Conservation (phyloP, 2,888 invertebrate species). For the Morpho achilles region DNA sequence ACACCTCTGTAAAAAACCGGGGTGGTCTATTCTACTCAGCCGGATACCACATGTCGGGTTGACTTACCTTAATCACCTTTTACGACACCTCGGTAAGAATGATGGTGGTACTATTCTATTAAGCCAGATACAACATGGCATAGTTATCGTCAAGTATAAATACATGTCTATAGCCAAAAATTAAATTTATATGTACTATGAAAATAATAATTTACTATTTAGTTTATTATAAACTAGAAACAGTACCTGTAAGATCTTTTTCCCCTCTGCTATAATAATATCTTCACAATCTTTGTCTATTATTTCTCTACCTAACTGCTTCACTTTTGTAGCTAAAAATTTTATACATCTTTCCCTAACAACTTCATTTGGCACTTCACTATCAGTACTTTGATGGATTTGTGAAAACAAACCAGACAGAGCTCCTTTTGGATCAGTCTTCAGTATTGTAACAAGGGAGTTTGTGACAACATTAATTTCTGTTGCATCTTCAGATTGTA, state of each 20-base stretch:
- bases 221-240: too few relatives aligned
- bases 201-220: too few relatives aligned
- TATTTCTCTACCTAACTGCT: slow-evolving; percentile 86
- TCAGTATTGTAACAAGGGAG: slow-evolving; percentile 88
- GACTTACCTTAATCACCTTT: too few relatives aligned
- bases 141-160: too few relatives aligned
- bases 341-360: slow-evolving; percentile 92
- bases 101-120: too few relatives aligned
- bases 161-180: too few relatives aligned
- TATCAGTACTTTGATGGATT: slow-evolving; percentile 71
- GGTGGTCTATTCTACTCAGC: too few relatives aligned
- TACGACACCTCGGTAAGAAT: too few relatives aligned
- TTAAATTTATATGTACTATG: too few relatives aligned
- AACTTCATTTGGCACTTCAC: slow-evolving; percentile 81
- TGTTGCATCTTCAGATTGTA: slow-evolving; percentile 90
- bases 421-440: slow-evolving; percentile 84
- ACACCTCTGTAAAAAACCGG: too few relatives aligned
- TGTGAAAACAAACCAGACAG: slow-evolving; percentile 77
- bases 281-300: slow-evolving; percentile 93
- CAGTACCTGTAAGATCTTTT: slow-evolving; percentile 88
- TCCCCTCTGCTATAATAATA: slow-evolving; percentile 88
- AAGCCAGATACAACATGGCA: too few relatives aligned
- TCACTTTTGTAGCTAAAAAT: slow-evolving; percentile 91
- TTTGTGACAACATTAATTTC: slow-evolving; percentile 92
- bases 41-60: too few relatives aligned